These are phyloP conservation scores for Drosophila recens DNA, from an alignment of 2,888 invertebrate genomes.

Conservation along the genomic window DNA sequence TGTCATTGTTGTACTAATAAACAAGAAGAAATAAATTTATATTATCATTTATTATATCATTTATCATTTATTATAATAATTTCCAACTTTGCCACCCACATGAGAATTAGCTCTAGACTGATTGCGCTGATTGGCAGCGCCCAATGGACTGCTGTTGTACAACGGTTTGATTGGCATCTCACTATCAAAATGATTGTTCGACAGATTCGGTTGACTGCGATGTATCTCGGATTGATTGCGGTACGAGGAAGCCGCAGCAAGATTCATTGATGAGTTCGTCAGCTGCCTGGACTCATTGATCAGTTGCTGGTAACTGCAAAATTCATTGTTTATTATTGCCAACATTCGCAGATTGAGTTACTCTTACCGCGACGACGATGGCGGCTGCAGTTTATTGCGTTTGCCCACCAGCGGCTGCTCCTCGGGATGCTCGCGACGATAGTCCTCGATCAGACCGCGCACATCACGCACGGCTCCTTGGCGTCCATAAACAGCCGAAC, in stretches of 20 bases:
- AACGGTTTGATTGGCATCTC: slow-evolving; percentile 48
- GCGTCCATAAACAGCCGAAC: slow-evolving; percentile 85
- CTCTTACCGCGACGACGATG: slow-evolving; percentile 31
- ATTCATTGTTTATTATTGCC: not conserved
- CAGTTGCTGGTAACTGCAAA: slow-evolving; percentile 47
- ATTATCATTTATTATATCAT: too few relatives aligned
- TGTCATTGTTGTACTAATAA: slow-evolving; percentile 28
- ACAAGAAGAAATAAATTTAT: not conserved
- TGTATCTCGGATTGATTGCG: slow-evolving; percentile 12
- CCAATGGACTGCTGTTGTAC: slow-evolving; percentile 64
- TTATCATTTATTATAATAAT: not conserved
- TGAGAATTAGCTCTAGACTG: slow-evolving; percentile 15
- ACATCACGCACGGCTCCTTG: slow-evolving; percentile 93
- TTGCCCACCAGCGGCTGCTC: slow-evolving; percentile 89
- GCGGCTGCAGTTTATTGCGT: slow-evolving; percentile 86
- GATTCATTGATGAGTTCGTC: slow-evolving; percentile 41
- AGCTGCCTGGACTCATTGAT: slow-evolving; percentile 47
- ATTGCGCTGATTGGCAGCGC: slow-evolving; percentile 12
- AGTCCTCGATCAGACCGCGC: slow-evolving; percentile 92
- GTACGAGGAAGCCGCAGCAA: slow-evolving; percentile 13
- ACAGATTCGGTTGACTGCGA: slow-evolving; percentile 11
- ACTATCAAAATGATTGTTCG: slow-evolving; percentile 49
- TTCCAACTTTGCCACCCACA: slow-evolving; percentile 9
- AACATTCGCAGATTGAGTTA: not conserved
- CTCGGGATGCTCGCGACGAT: slow-evolving; percentile 91